Evolutionary conservation across 2,888 invertebrate genomes (phyloP).

Genomic region (Latrodectus hesperus): DNA sequence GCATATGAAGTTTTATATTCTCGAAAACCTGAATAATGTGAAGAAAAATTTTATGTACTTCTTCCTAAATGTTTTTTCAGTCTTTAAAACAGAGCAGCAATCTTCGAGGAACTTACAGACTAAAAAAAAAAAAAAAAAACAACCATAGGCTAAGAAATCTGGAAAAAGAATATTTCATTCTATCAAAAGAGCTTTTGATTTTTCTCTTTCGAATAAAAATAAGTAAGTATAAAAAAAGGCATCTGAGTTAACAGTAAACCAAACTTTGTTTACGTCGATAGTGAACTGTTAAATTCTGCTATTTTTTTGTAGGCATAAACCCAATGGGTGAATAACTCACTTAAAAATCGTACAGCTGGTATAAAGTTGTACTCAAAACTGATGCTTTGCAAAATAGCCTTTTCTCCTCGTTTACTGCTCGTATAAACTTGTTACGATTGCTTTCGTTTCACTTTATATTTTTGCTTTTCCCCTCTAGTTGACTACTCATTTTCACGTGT

Average conservation of each 20-base stretch:
- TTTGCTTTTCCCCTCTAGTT: conserved; percentile 1
- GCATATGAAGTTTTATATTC: conserved; percentile 24
- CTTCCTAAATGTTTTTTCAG: conserved; percentile 15
- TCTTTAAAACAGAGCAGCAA: conserved; percentile 31
- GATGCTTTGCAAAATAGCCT: conserved; percentile 27
- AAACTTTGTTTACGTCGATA: conserved; percentile 47
- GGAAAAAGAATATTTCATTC: conserved; percentile 37
- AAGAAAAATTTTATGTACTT: conserved; percentile 27
- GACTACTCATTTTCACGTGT: conserved; percentile 30
- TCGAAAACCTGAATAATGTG: conserved; percentile 32
- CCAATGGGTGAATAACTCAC: conserved; percentile 26
- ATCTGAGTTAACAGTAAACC: conserved; percentile 13
- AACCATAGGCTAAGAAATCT: conserved; percentile 14
- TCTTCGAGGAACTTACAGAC: conserved; percentile 27
- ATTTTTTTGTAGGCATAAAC: conserved; percentile 13
- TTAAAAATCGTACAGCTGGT: conserved; percentile 44
- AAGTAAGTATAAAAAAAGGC: conserved; percentile 22
- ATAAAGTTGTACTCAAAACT: conserved; percentile 21
- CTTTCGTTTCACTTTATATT: conserved; percentile 3
- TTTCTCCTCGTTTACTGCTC: conserved; percentile 31
- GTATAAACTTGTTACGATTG: conserved; percentile 51
- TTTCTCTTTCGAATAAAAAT: conserved; percentile 20
- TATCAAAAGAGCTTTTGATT: conserved; percentile 17
- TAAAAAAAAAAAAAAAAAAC: conserved; percentile 6
- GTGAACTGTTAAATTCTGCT: neutral